Conservation (phyloP, 2,113 vertebrate genomes). For the Falcunculus frontatus region DNA sequence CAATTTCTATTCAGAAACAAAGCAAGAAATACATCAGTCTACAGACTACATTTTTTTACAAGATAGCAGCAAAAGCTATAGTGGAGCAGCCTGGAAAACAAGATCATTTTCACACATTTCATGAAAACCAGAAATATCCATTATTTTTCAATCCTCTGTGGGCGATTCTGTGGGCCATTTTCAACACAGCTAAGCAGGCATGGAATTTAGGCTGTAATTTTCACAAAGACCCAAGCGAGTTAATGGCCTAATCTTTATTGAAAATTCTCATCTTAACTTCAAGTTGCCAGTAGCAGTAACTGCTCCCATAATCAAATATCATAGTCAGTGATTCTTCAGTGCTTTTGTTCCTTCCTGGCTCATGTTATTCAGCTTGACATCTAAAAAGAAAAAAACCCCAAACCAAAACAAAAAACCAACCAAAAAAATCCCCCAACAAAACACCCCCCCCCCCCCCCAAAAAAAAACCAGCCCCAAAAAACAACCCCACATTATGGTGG, state of each 20-base stretch:
- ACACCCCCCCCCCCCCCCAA: background rate
- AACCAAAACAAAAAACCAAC: background rate
- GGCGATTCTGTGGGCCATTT: background rate
- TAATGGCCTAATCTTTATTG: background rate
- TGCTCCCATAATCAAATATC: background rate
- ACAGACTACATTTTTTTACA: background rate
- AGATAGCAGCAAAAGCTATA: background rate
- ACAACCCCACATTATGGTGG: background rate
- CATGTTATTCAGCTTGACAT: background rate
- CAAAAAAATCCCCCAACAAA: background rate
- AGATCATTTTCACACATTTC: background rate
- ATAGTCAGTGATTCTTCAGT: background rate
- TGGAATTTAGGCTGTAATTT: conserved; percentile 5
- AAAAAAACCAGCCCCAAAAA: background rate
- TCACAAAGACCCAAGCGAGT: background rate
- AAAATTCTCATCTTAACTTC: background rate
- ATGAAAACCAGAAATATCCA: background rate
- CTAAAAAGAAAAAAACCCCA: background rate
- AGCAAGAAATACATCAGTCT: background rate
- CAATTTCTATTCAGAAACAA: background rate
- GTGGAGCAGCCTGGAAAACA: background rate
- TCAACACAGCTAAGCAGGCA: background rate
- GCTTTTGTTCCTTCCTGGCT: background rate
- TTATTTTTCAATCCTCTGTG: conserved; percentile 1
- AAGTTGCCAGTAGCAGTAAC: background rate